Evolutionary conservation across 1,140 invertebrate species (phyloP).

Genomic region (Drosophila malerkotliana): DNA sequence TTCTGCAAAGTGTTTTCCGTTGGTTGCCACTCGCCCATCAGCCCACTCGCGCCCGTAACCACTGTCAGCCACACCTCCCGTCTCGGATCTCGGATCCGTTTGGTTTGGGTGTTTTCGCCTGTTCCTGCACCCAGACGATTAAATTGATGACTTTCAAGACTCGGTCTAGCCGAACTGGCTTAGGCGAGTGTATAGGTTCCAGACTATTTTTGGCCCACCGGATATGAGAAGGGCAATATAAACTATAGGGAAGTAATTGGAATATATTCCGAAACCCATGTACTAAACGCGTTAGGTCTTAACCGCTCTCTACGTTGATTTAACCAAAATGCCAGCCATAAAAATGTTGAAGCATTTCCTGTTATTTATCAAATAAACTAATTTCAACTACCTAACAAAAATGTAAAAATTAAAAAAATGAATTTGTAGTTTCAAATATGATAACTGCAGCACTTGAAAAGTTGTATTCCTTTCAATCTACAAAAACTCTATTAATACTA

Average conservation of each 20-base stretch:
- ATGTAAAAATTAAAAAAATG: no score
- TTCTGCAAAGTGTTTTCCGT: slow-evolving; percentile 71
- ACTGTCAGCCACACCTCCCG: slow-evolving; percentile 11
- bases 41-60: slow-evolving; percentile 8
- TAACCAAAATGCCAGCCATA: no score
- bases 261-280: not conserved
- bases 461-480: no score
- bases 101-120: slow-evolving; percentile 11
- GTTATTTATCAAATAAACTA: no score
- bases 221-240: slow-evolving; percentile 36
- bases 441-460: no score
- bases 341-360: no score
- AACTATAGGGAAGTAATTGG: not conserved
- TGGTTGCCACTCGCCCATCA: slow-evolving; percentile 40
- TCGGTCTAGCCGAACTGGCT: slow-evolving; percentile 11
- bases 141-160: slow-evolving; percentile 39
- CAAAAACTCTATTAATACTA: no score
- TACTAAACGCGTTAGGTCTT: not conserved
- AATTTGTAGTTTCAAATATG: no score
- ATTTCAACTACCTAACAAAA: no score
- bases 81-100: slow-evolving; percentile 1
- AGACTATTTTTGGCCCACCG: slow-evolving; percentile 14
- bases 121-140: slow-evolving; percentile 52
- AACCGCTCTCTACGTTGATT: no score
- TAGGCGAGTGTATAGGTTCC: slow-evolving; percentile 11